phyloP scores from a whole-genome alignment of 2,797 vertebrate species.

The Melopsittacus undulatus region DNA sequence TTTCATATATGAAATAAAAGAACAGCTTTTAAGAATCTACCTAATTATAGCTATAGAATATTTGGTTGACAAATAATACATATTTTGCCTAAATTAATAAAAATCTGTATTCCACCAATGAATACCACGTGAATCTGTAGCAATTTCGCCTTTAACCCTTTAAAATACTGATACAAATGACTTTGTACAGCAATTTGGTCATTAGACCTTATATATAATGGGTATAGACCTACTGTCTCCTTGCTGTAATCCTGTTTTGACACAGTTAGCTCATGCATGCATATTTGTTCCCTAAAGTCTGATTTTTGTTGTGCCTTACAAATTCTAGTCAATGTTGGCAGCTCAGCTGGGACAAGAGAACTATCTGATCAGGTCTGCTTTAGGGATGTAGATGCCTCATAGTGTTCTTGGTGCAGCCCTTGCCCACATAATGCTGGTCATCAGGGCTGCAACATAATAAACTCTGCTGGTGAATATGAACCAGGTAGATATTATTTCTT shows the following conservation, averaged over 20 bases:
- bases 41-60: neutral
- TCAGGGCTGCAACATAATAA: neutral
- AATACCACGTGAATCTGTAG: neutral
- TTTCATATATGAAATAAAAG: neutral
- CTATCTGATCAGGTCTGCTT: neutral
- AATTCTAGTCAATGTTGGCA: neutral
- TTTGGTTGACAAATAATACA: neutral
- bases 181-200: neutral
- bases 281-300: neutral
- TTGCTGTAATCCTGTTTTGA: neutral
- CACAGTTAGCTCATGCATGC: neutral
- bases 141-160: neutral
- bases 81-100: neutral
- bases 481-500: neutral
- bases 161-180: neutral
- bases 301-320: neutral
- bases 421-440: accelerated
- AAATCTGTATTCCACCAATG: neutral
- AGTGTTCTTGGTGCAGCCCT: neutral
- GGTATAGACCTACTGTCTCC: neutral
- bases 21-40: neutral
- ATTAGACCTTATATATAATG: neutral
- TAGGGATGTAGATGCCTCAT: neutral
- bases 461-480: neutral
- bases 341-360: accelerated